Evolutionary conservation across 2,888 invertebrate genomes (phyloP), one percentile per base, ranked within the genome.

Genomic region (Drosophila lutescens): DNA sequence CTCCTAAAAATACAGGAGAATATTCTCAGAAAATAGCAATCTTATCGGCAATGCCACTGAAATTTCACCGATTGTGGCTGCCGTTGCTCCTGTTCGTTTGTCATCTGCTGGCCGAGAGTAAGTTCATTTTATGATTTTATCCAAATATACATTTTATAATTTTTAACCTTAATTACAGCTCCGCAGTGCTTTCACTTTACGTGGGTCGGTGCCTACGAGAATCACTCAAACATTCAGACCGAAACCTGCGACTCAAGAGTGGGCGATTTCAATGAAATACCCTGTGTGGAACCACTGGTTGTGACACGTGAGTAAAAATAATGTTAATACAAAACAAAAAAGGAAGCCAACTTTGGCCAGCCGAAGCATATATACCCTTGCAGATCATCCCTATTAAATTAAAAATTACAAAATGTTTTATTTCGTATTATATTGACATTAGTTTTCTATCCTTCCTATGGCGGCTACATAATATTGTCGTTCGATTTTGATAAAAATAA

Each of bases 101-200:
- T 12, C 23, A 53, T 6, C n/a, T 69, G 50, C 41, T 56, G 53
- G 77, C 84, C 34, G 76, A 83, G 54, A 74, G 83, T 83, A 57
- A 51, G 83, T 76, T 40, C 9, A 53, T 34, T 49, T 50, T 23
- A n/a, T 41, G 7, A 23, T 10, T 9, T 9, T 5, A 23, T 23
- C 5, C 10, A 10, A 2, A 41, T 15, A n/a, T 0, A 2, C 1
- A 26, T 26, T 10, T 23, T 26, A n/a, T 6, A 1, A 9, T 6
- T 23, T 2, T 1, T 4, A 13, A 7, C 13, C 20, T 30, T 9
- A 2, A 6, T 15, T 26, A 15, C 51, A 90, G 90, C 87, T 55
- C 90, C 93, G 0, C 93, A 93, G 85, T 95, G 95, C 86, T 95
- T 94, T 90, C 93, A 94, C 74, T 95, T 95, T 87, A 95, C 95